phyloP scores from a whole-genome alignment of 1,140 invertebrate species.

The Musca vetustissima region DNA sequence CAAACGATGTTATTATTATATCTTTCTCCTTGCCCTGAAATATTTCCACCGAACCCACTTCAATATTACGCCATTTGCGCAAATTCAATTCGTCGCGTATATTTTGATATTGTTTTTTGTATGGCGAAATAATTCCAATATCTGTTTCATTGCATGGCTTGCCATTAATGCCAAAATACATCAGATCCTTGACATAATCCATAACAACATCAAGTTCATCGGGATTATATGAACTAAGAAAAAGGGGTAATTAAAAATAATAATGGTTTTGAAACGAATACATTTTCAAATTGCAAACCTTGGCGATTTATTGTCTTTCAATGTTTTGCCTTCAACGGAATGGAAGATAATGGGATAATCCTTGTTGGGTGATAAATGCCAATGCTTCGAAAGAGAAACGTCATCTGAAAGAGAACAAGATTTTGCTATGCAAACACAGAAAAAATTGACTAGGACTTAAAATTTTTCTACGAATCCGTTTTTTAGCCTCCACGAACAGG shows the following conservation, averaged over 20 bases:
- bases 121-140: constrained; percentile 85
- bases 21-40: constrained; percentile 84
- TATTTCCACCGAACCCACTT: constrained; percentile 77
- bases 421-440: too few species aligned
- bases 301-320: constrained; percentile 35
- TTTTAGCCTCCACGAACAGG: too few species aligned
- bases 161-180: constrained; percentile 49
- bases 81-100: constrained; percentile 58
- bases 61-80: constrained; percentile 54
- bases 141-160: constrained; percentile 61
- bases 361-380: constrained; percentile 51
- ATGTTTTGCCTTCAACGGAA: constrained; percentile 58
- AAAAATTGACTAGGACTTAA: too few species aligned
- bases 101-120: constrained; percentile 66
- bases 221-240: constrained; percentile 14
- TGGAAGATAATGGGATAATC: constrained; percentile 68
- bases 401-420: constrained; percentile 6
- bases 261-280: constrained; percentile 29
- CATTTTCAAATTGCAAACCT: constrained; percentile 33
- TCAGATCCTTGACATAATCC: constrained; percentile 58
- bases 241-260: constrained; percentile 31
- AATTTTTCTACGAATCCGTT: too few species aligned
- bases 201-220: constrained; percentile 65
- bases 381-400: constrained; percentile 39
- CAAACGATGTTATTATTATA: constrained; percentile 80